Evolutionary conservation across 2,113 vertebrate genomes (phyloP).

Genomic region (Astur gentilis): DNA sequence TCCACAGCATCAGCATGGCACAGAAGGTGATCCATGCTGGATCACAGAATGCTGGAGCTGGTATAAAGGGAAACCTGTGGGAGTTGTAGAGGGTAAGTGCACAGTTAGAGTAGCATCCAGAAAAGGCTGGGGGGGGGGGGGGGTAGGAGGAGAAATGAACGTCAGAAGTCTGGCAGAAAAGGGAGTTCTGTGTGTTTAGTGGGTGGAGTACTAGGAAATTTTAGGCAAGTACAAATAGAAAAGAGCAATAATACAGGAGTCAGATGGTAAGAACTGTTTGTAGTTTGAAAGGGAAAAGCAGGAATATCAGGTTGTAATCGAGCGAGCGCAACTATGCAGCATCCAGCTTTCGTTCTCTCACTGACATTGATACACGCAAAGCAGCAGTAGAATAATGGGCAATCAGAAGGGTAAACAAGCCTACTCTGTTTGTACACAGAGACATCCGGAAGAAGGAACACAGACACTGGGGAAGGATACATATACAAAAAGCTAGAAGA

Average conservation of each 20-base stretch:
- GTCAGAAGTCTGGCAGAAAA: neutral
- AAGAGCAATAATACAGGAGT: neutral
- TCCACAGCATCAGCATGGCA: neutral
- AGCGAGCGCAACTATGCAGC: neutral
- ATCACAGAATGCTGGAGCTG: neutral
- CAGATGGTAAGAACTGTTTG: neutral
- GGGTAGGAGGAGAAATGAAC: no score
- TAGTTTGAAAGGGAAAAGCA: neutral
- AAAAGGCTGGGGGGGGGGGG: neutral
- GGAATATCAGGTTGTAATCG: fast-evolving
- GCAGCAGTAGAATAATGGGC: neutral
- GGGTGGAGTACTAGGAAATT: neutral
- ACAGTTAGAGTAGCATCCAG: neutral
- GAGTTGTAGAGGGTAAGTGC: neutral
- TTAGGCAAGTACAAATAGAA: neutral
- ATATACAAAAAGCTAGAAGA: neutral
- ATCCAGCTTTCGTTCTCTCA: neutral
- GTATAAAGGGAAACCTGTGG: neutral
- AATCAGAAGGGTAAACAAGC: neutral
- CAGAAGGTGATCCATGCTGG: neutral
- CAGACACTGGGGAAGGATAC: neutral
- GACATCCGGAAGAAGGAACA: neutral
- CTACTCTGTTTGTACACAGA: neutral
- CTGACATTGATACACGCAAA: neutral
- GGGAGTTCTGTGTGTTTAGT: neutral